Percentiles rank a stretch among this genome's conserved stretches.
These are phyloP conservation scores for Oscarella lobularis DNA, from an alignment of 37 sponge, comb jelly and placozoan genomes.

Conservation along the genomic window DNA sequence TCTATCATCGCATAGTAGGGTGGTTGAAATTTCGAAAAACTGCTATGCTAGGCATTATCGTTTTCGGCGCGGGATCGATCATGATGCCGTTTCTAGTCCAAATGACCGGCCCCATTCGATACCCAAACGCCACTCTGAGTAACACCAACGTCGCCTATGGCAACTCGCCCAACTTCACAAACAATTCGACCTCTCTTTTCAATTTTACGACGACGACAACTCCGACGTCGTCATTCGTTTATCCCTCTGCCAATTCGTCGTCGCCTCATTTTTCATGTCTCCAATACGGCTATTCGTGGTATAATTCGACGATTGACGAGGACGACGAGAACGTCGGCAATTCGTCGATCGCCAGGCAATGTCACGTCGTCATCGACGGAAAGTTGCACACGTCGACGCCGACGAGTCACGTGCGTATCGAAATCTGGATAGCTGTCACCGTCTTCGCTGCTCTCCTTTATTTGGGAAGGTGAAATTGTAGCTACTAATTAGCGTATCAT, in stretches of 20 bases:
- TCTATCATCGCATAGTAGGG: conserved; percentile 34
- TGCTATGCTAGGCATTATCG: conserved; percentile 8
- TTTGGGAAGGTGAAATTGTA: neutral
- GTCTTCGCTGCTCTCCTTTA: neutral
- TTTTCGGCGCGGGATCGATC: conserved; percentile 10
- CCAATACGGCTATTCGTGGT: too few species aligned
- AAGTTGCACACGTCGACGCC: neutral
- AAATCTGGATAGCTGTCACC: neutral
- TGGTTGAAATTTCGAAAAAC: conserved; percentile 31
- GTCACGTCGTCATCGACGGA: neutral
- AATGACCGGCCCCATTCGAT: conserved; percentile 50
- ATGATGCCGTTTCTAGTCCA: conserved; percentile 45
- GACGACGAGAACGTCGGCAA: too few species aligned
- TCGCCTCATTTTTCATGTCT: too few species aligned
- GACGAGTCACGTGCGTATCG: neutral
- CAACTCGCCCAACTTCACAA: neutral
- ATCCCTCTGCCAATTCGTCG: too few species aligned
- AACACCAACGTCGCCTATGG: too few species aligned
- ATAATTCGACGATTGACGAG: too few species aligned
- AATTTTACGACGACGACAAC: too few species aligned
- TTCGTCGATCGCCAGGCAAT: too few species aligned
- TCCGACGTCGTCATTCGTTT: neutral
- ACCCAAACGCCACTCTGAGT: neutral
- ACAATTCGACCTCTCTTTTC: too few species aligned
- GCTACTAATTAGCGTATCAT: neutral